A percentile compares a stretch with the other conserved stretches of the same genome.
These are phyloP conservation scores for Poecilia wingei DNA, from an alignment of 2,797 vertebrate genomes.

Conservation along the genomic window DNA sequence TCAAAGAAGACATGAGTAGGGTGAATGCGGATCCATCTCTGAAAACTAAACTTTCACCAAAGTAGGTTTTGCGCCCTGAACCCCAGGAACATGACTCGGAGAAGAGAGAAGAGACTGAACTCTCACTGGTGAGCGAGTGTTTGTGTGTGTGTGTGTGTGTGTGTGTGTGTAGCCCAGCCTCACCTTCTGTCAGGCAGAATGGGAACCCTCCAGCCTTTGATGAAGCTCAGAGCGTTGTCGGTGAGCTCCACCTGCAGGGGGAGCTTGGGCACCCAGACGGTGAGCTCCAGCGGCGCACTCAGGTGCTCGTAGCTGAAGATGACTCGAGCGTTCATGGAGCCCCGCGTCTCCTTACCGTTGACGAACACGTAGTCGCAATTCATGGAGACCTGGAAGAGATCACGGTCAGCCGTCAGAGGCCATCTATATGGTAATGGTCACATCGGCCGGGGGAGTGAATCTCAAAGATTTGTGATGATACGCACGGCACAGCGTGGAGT, in stretches of 20 bases:
- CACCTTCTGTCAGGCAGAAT: slow-evolving; percentile 94
- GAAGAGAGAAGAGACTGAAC: neutral
- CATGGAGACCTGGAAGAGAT: slow-evolving; percentile 89
- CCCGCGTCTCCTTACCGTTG: slow-evolving; percentile 94
- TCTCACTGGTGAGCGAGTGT: neutral
- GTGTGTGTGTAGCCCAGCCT: slow-evolving; percentile 26
- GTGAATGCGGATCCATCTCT: neutral
- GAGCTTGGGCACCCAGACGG: slow-evolving; percentile 96
- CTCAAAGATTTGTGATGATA: slow-evolving; percentile 43
- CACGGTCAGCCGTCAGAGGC: slow-evolving; percentile 59
- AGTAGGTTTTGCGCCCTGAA: neutral
- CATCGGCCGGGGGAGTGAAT: slow-evolving; percentile 3
- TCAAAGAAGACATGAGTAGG: neutral
- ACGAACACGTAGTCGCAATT: slow-evolving; percentile 98
- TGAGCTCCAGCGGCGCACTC: slow-evolving; percentile 92
- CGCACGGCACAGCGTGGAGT: slow-evolving; percentile 25
- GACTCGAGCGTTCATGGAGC: slow-evolving; percentile 95
- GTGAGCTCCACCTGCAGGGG: slow-evolving; percentile 94
- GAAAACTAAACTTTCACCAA: slow-evolving; percentile 1
- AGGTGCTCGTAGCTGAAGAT: slow-evolving; percentile 96
- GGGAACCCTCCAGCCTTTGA: slow-evolving; percentile 98
- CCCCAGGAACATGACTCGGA: neutral
- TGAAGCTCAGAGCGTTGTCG: slow-evolving; percentile 90
- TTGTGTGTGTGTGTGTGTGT: neutral
- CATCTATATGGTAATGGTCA: slow-evolving; percentile 67